Base-by-base conservation (phyloP, 1,140 invertebrate species). In the Philaenus spumarius region DNA sequence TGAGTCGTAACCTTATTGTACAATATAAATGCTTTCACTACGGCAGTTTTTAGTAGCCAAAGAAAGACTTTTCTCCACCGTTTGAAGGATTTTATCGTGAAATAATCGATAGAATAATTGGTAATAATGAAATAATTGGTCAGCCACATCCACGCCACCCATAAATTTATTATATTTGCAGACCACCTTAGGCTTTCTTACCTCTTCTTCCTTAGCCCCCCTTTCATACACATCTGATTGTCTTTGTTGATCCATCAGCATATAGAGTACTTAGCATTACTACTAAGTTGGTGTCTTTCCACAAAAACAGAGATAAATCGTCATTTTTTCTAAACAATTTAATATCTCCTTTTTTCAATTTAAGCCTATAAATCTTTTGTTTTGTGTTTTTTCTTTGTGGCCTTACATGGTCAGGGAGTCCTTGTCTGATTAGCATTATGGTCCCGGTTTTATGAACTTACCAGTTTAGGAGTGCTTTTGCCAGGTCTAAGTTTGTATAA, bases 101-200 rank as follows among this genome's bases (percentile, higher is more conserved):
- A 48, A 22, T 23, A 20, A 22, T 48, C 17, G 46, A 15, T 48
- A 3, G 46, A 48, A 19, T n/a, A n/a, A n/a, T n/a, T 30, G 26
- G 26, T 30, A 3, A 9, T 4, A 4, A 46, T 42, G 23, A 48
- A 46, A 20, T 47, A 14, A 34, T 56, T 23, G 1, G 40, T 42
- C 14, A 26, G 48, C 3, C 14, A 20, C 11, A 30, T 56, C 45
- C 2, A 48, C 26, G 2, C 42, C 42, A 6, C 45, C 42, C 45
- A 56, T 48, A 12, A 23, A 26, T 20, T 39, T 45, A 42, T 56
- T 56, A 45, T 56, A 56, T 20, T 56, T 19, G 48, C 55, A 56
- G 14, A 56, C 34, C n/a, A 56, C 42, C 3, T 9, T 35, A 22
- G 55, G 55, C 26, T 56, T 48, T 17, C 4, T 9, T 2, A 56